Conservation (phyloP, 2,888 invertebrate species). For the Scotopteryx bipunctaria region DNA sequence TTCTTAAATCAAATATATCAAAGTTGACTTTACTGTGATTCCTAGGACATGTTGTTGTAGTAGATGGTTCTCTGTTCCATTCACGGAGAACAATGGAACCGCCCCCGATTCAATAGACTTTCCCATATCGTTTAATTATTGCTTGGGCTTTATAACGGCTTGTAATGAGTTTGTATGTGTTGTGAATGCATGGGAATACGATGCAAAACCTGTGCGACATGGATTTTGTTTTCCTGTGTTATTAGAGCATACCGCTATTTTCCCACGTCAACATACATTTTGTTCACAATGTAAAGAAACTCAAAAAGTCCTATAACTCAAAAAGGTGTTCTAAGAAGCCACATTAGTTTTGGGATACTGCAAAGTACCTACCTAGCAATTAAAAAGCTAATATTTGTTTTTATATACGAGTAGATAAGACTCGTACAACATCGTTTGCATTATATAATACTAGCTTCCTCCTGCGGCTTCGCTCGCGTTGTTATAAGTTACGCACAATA, state of each 20-base stretch:
- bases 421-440: too few relatives aligned
- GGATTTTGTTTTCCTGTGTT: slow-evolving; percentile 32
- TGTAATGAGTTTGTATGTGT: slow-evolving; percentile 25
- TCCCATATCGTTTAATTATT: slow-evolving; percentile 54
- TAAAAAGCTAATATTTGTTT: too few relatives aligned
- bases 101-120: slow-evolving; percentile 52
- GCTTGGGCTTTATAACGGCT: slow-evolving; percentile 45
- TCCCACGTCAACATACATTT: slow-evolving; percentile 17
- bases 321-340: too few relatives aligned
- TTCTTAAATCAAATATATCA: neutral
- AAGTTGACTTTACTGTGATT: neutral
- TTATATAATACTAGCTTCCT: too few relatives aligned
- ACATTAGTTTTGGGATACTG: too few relatives aligned
- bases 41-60: neutral
- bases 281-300: too few relatives aligned
- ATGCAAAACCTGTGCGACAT: slow-evolving; percentile 34
- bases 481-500: slow-evolving; percentile 1
- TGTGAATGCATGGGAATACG: slow-evolving; percentile 28
- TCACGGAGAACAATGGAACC: slow-evolving; percentile 37
- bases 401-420: too few relatives aligned
- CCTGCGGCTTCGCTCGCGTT: too few relatives aligned
- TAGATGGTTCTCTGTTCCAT: slow-evolving; percentile 8
- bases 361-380: too few relatives aligned
- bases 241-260: slow-evolving; percentile 22
- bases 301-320: too few relatives aligned